Conservation (phyloP, 1,140 invertebrate species). For the Apis dorsata region DNA sequence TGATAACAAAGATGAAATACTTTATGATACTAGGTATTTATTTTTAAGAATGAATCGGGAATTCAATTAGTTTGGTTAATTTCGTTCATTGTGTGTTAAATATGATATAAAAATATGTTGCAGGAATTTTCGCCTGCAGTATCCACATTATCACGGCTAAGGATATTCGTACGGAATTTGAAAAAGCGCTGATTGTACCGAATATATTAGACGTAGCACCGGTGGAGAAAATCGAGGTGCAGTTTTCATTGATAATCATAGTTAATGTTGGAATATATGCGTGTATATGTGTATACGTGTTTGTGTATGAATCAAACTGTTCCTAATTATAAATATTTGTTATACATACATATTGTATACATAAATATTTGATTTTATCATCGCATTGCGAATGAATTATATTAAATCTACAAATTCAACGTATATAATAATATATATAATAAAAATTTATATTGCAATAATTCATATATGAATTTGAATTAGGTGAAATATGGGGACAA, state of each 20-base stretch:
- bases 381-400: not conserved
- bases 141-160: conserved; percentile 54
- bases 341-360: no score
- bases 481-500: conserved; percentile 78
- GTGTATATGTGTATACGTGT: not conserved
- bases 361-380: no score
- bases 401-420: not conserved
- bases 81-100: not conserved
- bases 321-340: not conserved
- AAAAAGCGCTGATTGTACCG: conserved; percentile 78
- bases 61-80: not conserved
- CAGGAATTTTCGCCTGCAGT: conserved; percentile 68
- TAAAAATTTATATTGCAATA: not conserved
- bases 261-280: not conserved
- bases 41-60: no score
- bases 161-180: conserved; percentile 72
- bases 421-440: not conserved
- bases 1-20: conserved; percentile 8
- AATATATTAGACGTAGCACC: conserved; percentile 79
- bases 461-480: not conserved
- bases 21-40: conserved; percentile 2
- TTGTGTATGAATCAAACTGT: not conserved
- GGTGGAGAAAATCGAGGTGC: conserved; percentile 76
- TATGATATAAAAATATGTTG: conserved; percentile 27
- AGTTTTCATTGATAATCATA: not conserved